These are phyloP conservation scores for Cololabis saira DNA, from an alignment of 2,113 vertebrate species.

Conservation along the genomic window DNA sequence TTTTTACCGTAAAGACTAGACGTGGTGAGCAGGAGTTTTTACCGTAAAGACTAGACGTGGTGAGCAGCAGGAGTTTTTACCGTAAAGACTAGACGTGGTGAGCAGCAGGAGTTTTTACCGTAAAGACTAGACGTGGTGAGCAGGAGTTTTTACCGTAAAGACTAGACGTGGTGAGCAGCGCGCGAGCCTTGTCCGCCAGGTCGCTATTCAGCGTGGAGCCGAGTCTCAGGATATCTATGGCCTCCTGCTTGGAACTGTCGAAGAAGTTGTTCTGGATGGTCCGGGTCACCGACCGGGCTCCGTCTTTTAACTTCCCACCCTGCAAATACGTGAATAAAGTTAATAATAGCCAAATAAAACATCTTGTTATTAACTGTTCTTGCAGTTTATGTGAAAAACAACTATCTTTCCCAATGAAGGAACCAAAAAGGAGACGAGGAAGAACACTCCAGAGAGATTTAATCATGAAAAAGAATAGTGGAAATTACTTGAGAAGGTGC, in stretches of 20 bases:
- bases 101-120: too few species aligned
- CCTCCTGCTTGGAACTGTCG: conserved; percentile 98
- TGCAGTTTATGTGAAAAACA: conserved; percentile 33
- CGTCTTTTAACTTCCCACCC: conserved; percentile 98
- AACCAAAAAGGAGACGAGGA: conserved; percentile 16
- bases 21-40: too few species aligned
- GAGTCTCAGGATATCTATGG: conserved; percentile 95
- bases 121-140: too few species aligned
- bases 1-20: too few species aligned
- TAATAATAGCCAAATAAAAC: neutral
- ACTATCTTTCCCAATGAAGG: neutral
- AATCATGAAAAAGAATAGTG: neutral
- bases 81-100: too few species aligned
- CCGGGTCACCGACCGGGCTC: conserved; percentile 96
- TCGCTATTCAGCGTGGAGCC: conserved; percentile 98
- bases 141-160: too few species aligned
- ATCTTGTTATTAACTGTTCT: neutral
- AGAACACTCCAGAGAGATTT: conserved; percentile 24
- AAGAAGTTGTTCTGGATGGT: conserved; percentile 99
- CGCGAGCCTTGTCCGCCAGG: conserved; percentile 97
- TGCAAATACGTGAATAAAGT: conserved; percentile 52
- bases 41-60: too few species aligned
- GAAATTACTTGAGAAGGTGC: neutral
- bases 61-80: too few species aligned
- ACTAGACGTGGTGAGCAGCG: conserved; percentile 95